These are phyloP conservation scores for Callithrix jacchus DNA, from an alignment of 2,113 vertebrate genomes.

Conservation along the genomic window DNA sequence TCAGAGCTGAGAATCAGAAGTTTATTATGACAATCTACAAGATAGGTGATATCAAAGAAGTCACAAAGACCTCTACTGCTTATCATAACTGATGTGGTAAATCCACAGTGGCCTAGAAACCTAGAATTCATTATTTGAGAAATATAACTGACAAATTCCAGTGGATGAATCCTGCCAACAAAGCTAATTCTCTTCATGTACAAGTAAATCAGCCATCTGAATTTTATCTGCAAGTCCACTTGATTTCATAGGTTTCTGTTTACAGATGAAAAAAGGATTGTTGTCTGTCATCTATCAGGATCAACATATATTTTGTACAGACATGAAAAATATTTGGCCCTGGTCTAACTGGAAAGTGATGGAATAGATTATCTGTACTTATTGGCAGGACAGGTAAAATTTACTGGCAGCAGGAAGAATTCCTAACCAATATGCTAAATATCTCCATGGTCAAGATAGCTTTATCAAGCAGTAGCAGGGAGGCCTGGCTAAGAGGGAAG, in stretches of 20 bases:
- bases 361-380: constrained; percentile 20
- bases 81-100: neutral
- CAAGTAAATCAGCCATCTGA: neutral
- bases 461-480: constrained; percentile 7
- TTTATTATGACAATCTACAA: neutral
- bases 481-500: neutral
- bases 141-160: neutral
- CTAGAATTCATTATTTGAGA: neutral
- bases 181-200: neutral
- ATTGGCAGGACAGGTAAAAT: constrained; percentile 26
- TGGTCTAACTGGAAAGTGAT: neutral
- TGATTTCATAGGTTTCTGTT: constrained; percentile 27
- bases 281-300: neutral
- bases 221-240: neutral
- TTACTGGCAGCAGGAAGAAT: constrained; percentile 27
- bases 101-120: neutral
- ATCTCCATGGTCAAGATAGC: constrained; percentile 1
- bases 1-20: neutral
- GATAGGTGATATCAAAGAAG: neutral
- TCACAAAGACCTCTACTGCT: neutral
- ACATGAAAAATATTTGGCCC: constrained; percentile 8
- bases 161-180: neutral
- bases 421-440: constrained; percentile 25
- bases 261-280: constrained; percentile 14
- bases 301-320: neutral